Base-by-base conservation (phyloP, 2,797 vertebrate species). In the Delichon dasypus region DNA sequence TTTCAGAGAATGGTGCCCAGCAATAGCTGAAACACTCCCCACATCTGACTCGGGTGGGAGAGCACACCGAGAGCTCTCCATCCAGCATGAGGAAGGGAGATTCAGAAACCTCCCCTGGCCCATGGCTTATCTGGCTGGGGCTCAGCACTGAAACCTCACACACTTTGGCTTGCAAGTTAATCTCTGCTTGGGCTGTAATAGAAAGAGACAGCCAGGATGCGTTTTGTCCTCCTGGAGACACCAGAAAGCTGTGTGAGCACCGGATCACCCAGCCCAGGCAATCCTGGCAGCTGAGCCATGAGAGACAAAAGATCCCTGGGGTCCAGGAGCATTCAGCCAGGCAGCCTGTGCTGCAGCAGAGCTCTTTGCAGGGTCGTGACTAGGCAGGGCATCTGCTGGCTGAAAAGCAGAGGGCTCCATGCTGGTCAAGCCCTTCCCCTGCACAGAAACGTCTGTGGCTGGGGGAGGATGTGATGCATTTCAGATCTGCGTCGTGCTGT, bases 11-110 rank as follows among this genome's bases (percentile, higher is more conserved):
- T 6, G 26, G 61, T 68, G 87, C 32, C 34, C 15, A 10, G 70
- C 64, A 61, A 15, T 38, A 47, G 17, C 73, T 83, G 38, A 64
- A 42, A 10, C n/a, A 20, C 15, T 22, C 44, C 11, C 16, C 68
- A 32, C 1, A 0, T 23, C 78, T 73, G 29, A 29, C 25, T 54
- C 26, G 5, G 26, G 16, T 14, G 0, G 16, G 34, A 16, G 16
- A 58, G 76, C 51, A 7, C 22, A 65, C 15, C 2, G 1, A 30
- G 32, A 42, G 7, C 36, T 55, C 53, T 79, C 38, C 38, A 32
- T 20, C 36, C 61, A 68, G 29, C 60, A 19, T 2, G 7, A 42
- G 17, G 22, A 48, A 80, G 7, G 19, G 8, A 2, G 44, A 47
- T 51, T 40, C 61, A 70, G 47, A 74, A 88, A 53, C 30, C 21